A percentile compares a stretch with the other conserved stretches of the same genome.
These are phyloP conservation scores for Pteria penguin DNA, from an alignment of 2,888 invertebrate species.

Conservation along the genomic window DNA sequence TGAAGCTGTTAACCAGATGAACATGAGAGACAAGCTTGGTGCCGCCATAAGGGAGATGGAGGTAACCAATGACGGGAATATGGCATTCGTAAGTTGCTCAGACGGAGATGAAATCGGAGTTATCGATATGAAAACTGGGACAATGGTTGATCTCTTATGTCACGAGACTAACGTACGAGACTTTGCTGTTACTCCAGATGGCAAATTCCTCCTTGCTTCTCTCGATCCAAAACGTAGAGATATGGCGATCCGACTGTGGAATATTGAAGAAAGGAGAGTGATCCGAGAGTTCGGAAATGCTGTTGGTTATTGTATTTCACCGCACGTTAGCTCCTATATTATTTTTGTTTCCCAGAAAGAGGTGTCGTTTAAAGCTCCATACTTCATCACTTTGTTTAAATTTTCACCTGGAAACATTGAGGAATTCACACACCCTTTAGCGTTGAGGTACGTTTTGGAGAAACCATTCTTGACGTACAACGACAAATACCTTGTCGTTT, in stretches of 20 bases:
- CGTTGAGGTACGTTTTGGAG: conserved; percentile 64
- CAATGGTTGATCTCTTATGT: conserved; percentile 76
- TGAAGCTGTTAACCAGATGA: conserved; percentile 71
- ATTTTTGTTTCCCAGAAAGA: conserved; percentile 68
- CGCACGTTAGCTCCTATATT: conserved; percentile 57
- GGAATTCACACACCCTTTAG: conserved; percentile 61
- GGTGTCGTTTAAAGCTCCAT: conserved; percentile 64
- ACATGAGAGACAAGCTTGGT: conserved; percentile 74
- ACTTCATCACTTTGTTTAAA: conserved; percentile 65
- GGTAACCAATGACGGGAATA: conserved; percentile 62
- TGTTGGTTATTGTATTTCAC: conserved; percentile 68
- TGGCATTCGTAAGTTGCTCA: conserved; percentile 71
- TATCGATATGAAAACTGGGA: conserved; percentile 75
- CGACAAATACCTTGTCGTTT: conserved; percentile 73
- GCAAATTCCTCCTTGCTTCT: conserved; percentile 72
- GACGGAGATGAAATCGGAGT: conserved; percentile 78
- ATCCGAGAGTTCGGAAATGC: conserved; percentile 75
- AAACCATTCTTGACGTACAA: conserved; percentile 74
- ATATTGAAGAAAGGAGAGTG: conserved; percentile 69
- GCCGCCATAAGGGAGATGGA: conserved; percentile 69
- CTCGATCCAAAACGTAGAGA: conserved; percentile 62
- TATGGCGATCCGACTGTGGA: conserved; percentile 74
- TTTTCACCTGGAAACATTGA: conserved; percentile 58
- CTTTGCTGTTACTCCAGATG: conserved; percentile 72
- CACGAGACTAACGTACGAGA: conserved; percentile 72